Evolutionary conservation across 2,797 vertebrate species (phyloP).

Genomic region (Antrozous pallidus): DNA sequence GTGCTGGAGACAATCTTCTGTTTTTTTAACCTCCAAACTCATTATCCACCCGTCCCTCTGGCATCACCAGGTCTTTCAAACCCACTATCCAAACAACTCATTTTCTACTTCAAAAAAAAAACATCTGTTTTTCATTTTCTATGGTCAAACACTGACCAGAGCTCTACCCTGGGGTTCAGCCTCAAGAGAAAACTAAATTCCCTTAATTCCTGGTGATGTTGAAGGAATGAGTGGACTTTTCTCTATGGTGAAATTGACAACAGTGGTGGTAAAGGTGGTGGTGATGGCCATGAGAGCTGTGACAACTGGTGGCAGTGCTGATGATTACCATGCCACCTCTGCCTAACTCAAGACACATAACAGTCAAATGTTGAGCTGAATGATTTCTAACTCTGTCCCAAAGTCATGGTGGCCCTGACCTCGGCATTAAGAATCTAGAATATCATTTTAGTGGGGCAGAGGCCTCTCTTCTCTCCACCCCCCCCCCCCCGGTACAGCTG

Average conservation of each 20-base stretch:
- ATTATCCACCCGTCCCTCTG: not conserved
- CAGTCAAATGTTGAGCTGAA: not conserved
- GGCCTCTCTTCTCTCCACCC: not conserved
- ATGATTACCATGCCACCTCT: not conserved
- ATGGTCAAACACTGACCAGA: not conserved
- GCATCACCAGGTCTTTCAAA: not conserved
- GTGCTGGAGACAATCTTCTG: not conserved
- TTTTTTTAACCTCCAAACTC: not conserved
- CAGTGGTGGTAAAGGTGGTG: not conserved
- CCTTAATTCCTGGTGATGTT: not conserved
- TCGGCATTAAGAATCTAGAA: not conserved
- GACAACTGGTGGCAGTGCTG: not conserved
- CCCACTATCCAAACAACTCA: conserved; percentile 32
- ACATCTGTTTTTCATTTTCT: not conserved
- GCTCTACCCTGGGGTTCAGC: not conserved
- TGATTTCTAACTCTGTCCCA: not conserved
- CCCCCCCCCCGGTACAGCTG: not conserved
- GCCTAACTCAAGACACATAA: not conserved
- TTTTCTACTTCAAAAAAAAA: not conserved
- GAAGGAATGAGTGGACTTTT: not conserved
- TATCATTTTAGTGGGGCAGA: not conserved
- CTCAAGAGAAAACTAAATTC: conserved; percentile 8
- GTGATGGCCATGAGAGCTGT: not conserved
- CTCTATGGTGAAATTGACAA: not conserved
- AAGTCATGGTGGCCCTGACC: not conserved